Conservation (phyloP, 1,140 invertebrate genomes). For the Oedothorax gibbosus region DNA sequence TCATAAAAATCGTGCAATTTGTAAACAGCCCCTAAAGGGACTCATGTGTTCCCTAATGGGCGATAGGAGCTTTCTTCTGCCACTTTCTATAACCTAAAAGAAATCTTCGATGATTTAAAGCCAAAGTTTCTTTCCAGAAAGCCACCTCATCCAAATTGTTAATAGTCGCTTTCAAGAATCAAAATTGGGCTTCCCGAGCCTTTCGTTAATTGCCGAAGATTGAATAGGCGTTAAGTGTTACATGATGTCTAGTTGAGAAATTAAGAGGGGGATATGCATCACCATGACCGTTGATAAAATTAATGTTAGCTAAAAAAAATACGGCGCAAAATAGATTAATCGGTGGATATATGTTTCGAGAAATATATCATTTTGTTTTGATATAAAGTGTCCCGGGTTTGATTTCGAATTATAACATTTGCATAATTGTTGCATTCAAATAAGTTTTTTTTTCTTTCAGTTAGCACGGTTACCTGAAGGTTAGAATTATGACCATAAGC, state of each 20-base stretch:
- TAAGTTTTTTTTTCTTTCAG: too few relatives aligned
- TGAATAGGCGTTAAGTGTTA: constrained; percentile 4
- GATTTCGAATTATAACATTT: too few relatives aligned
- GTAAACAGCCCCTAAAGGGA: constrained; percentile 7
- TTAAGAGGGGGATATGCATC: too few relatives aligned
- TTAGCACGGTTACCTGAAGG: too few relatives aligned
- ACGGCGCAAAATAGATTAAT: too few relatives aligned
- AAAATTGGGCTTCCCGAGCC: neutral
- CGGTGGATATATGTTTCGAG: too few relatives aligned
- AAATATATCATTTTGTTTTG: too few relatives aligned
- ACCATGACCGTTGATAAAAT: constrained; percentile 8
- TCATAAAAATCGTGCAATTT: neutral
- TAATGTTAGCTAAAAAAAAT: neutral
- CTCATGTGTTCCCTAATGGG: constrained; percentile 18
- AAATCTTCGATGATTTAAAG: constrained; percentile 44
- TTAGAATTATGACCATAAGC: too few relatives aligned
- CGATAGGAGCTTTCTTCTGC: constrained; percentile 20
- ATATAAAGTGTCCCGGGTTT: too few relatives aligned
- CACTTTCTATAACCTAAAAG: constrained; percentile 37
- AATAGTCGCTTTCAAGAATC: neutral
- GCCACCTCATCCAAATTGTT: constrained; percentile 22
- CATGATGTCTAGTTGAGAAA: neutral
- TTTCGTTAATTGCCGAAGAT: constrained; percentile 30
- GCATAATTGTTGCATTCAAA: too few relatives aligned
- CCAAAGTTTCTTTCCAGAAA: constrained; percentile 22